Percentiles rank a stretch among this genome's conserved stretches.
Conservation (phyloP, 2,797 vertebrate species). For the Liparis tanakae region DNA sequence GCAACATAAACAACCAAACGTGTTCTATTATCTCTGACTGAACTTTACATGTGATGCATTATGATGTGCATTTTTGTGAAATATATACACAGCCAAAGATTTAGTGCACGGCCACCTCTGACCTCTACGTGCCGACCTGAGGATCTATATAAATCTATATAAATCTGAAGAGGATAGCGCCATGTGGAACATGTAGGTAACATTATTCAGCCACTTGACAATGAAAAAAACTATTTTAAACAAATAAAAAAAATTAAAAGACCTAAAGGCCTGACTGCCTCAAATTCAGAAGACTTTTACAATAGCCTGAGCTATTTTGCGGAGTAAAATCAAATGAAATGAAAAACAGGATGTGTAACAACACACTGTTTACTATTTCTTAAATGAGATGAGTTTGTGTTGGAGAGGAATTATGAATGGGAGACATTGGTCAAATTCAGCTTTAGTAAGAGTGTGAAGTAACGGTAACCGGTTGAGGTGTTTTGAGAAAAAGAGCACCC, state of each 20-base stretch:
- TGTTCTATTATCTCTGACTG: constrained; percentile 14
- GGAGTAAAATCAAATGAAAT: not conserved
- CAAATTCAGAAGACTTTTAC: not conserved
- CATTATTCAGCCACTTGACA: not conserved
- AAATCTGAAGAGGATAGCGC: not conserved
- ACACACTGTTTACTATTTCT: not conserved
- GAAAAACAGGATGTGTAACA: not conserved
- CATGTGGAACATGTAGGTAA: not conserved
- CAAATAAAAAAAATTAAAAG: not conserved
- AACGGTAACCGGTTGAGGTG: not conserved
- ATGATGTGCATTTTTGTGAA: not conserved
- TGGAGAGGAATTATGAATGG: not conserved
- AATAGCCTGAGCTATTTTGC: not conserved
- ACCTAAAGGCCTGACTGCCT: too few relatives aligned
- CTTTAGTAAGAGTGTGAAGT: not conserved
- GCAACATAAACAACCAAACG: constrained; percentile 62
- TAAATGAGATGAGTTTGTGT: not conserved
- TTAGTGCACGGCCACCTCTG: constrained; percentile 1
- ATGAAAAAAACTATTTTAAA: not conserved
- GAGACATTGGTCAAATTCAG: not conserved
- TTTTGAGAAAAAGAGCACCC: not conserved
- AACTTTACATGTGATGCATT: not conserved
- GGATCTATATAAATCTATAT: too few relatives aligned
- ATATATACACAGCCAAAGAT: not conserved
- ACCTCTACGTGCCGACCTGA: not conserved